phyloP scores from a whole-genome alignment of 2,797 vertebrate species.

The Amblyopsis hoosieri region DNA sequence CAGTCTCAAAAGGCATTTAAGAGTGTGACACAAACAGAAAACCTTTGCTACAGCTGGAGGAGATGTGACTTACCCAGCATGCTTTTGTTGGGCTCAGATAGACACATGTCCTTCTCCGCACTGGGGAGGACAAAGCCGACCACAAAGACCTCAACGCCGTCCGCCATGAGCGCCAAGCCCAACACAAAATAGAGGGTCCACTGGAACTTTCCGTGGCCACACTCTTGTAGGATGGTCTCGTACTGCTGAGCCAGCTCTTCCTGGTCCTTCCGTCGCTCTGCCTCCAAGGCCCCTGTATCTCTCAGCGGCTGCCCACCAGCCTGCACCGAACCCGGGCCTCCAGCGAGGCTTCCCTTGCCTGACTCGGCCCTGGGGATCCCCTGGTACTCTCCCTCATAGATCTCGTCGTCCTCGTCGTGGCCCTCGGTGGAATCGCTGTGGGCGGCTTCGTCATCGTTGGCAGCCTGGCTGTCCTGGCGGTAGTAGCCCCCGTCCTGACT shows the following conservation, averaged over 20 bases:
- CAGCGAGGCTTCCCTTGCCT: slow-evolving; percentile 77
- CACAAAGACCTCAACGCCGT: slow-evolving; percentile 94
- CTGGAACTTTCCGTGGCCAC: slow-evolving; percentile 94
- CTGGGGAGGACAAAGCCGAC: slow-evolving; percentile 97
- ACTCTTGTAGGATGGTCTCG: slow-evolving; percentile 93
- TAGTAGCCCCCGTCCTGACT: slow-evolving; percentile 80
- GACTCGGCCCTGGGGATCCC: slow-evolving; percentile 92
- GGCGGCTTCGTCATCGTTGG: slow-evolving; percentile 86
- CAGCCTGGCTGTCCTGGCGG: slow-evolving; percentile 80
- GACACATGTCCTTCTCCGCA: slow-evolving; percentile 96
- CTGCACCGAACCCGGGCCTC: slow-evolving; percentile 60
- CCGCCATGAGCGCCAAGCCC: slow-evolving; percentile 94
- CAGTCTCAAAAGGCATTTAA: neutral
- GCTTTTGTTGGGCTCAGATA: slow-evolving; percentile 95
- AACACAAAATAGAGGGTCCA: slow-evolving; percentile 96
- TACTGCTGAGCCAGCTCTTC: slow-evolving; percentile 96
- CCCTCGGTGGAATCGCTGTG: slow-evolving; percentile 96
- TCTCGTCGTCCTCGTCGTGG: slow-evolving; percentile 95
- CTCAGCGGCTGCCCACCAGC: slow-evolving; percentile 70
- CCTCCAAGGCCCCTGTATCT: slow-evolving; percentile 79
- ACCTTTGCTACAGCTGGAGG: neutral
- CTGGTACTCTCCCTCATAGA: slow-evolving; percentile 97
- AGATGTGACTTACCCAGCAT: slow-evolving; percentile 88
- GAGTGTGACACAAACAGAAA: neutral
- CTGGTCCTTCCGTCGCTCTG: slow-evolving; percentile 85